phyloP scores from a whole-genome alignment of 2,113 vertebrate species.

The Chaetura pelagica region DNA sequence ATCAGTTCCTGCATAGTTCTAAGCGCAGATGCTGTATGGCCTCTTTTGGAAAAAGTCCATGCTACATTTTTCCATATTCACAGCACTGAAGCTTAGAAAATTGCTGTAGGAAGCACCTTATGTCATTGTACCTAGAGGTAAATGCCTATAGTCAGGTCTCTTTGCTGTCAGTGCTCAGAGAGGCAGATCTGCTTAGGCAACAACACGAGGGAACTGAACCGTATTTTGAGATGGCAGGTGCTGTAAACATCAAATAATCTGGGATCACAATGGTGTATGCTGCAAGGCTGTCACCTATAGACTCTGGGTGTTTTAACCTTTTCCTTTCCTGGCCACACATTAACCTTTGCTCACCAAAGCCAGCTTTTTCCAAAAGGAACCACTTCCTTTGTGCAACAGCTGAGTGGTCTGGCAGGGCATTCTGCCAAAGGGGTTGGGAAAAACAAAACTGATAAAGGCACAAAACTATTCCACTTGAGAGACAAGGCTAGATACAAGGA shows the following conservation, averaged over 20 bases:
- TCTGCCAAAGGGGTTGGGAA: background rate
- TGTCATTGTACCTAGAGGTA: background rate
- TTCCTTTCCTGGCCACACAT: background rate
- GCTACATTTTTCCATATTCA: background rate
- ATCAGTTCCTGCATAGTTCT: background rate
- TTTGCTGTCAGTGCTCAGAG: background rate
- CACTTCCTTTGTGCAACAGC: background rate
- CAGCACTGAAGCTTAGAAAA: background rate
- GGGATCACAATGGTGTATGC: background rate
- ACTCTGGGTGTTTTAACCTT: background rate
- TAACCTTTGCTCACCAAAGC: background rate
- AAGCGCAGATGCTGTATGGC: accelerated
- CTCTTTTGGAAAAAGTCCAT: background rate
- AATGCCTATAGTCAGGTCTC: background rate
- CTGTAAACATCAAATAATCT: background rate
- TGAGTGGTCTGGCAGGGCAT: background rate
- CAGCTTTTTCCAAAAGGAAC: background rate
- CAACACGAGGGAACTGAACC: background rate
- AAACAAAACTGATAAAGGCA: background rate
- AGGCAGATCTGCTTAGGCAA: background rate
- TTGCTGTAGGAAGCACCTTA: background rate
- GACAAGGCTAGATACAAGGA: background rate
- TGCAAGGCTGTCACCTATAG: background rate
- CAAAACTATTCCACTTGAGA: background rate
- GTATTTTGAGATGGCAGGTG: background rate